phyloP scores from a whole-genome alignment of 2,113 vertebrate species.

The Rhagologus leucostigma region DNA sequence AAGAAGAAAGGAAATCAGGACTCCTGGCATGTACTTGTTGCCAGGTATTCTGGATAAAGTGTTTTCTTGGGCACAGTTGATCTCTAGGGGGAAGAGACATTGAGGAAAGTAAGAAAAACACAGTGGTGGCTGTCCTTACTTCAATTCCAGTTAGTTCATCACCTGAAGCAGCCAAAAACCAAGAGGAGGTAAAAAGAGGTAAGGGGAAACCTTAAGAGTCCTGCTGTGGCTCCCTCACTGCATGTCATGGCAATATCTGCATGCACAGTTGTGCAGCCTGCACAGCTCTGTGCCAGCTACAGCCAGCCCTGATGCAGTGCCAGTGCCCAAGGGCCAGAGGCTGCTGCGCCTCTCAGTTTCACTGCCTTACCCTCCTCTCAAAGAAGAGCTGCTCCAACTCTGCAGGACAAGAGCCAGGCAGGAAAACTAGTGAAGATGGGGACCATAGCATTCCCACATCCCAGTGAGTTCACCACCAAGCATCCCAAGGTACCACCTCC shows the following conservation, averaged over 20 bases:
- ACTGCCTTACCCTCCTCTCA: neutral
- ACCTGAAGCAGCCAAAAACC: neutral
- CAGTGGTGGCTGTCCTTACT: neutral
- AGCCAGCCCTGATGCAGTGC: neutral
- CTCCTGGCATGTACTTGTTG: neutral
- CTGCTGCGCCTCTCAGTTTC: neutral
- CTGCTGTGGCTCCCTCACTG: neutral
- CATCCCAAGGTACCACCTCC: neutral
- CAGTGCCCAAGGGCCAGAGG: neutral
- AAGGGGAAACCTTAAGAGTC: neutral
- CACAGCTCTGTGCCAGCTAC: neutral
- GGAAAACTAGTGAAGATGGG: neutral
- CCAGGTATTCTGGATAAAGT: neutral
- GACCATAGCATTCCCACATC: neutral
- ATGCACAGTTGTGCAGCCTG: neutral
- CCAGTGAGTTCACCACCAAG: neutral
- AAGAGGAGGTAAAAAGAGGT: neutral
- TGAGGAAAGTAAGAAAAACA: neutral
- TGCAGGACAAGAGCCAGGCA: neutral
- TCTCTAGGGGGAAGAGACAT: neutral
- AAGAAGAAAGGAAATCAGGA: neutral
- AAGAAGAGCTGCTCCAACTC: neutral
- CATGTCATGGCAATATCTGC: neutral
- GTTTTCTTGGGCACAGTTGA: neutral
- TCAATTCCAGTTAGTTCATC: neutral